Base-by-base conservation (phyloP, 1,140 invertebrate genomes). In the Phenacoccus solenopsis region DNA sequence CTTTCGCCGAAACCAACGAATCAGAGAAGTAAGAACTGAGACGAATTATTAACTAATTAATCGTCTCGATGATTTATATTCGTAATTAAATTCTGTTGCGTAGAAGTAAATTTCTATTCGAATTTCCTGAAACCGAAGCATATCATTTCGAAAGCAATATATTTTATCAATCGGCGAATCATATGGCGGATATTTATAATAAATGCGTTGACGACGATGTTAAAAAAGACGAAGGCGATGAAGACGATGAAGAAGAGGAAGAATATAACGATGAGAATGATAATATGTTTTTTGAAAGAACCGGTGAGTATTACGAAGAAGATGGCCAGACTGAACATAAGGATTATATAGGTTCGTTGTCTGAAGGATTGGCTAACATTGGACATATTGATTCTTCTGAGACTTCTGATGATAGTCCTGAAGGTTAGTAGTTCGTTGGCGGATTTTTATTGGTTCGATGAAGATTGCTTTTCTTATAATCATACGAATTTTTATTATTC, bases 361-460 rank as follows among this genome's bases (percentile, higher is more conserved):
- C 22, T 70, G 75, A 76, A 68, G 59, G 59, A 30, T 38, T 76
- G 20, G 72, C 74, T 21, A 74, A 83, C 57, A 88, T 91, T 16
- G 84, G 84, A 12, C 89, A 91, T 74, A 90, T 90, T 57, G 90
- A 91, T 73, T 90, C 88, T 0, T 88, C 90, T 0, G 89, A 91
- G 80, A 83, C 85, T 49, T 90, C 88, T 0, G 89, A 91, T 68
- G 74, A 76, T 32, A 75, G 74, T 70, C 74, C 76, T 10, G 74
- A 76, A 68, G 73, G 71, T 35, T 71, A 68, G 22, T 68, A 69
- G 20, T 9, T 49, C 20, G 5, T n/a, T 49, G 16, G 16, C 20
- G 38, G 38, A 49, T 49, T 16, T 16, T 49, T 49, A 16, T 49
- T 49, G 12, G 4, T 49, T 49, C 38, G 38, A 49, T 5, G 20